phyloP scores from a whole-genome alignment of 2,797 vertebrate species.

The Cetoscarus ocellatus region DNA sequence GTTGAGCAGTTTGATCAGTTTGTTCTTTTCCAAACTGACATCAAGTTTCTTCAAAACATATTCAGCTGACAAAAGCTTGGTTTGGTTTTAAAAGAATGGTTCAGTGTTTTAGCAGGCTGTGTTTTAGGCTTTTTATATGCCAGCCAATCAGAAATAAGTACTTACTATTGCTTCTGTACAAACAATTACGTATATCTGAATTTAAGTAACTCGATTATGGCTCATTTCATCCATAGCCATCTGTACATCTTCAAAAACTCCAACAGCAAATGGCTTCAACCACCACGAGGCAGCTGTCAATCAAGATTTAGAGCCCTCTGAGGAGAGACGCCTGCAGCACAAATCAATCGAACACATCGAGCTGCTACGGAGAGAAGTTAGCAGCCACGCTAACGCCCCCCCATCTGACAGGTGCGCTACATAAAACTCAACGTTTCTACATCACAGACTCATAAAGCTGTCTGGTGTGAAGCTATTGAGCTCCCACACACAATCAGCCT shows the following conservation, averaged over 20 bases:
- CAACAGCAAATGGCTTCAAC: constrained; percentile 27
- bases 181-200: not conserved
- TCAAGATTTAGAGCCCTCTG: constrained; percentile 28
- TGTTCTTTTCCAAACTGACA: too few relatives aligned
- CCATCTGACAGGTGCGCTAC: constrained; percentile 53
- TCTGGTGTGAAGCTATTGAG: constrained; percentile 36
- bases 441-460: constrained; percentile 44
- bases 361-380: constrained; percentile 30
- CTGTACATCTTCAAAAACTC: constrained; percentile 8
- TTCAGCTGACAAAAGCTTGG: too few relatives aligned
- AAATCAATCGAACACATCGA: constrained; percentile 60
- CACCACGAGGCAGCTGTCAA: constrained; percentile 10
- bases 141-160: constrained; percentile 16
- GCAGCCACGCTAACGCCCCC: constrained; percentile 4
- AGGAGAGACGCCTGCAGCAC: constrained; percentile 40
- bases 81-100: too few relatives aligned
- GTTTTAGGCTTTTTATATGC: not conserved
- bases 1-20: too few relatives aligned
- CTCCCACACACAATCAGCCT: constrained; percentile 46
- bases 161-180: not conserved
- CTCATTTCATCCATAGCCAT: constrained; percentile 27
- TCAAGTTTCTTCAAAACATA: too few relatives aligned
- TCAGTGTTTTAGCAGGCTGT: too few relatives aligned
- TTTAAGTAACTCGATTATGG: not conserved
- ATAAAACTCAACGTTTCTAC: constrained; percentile 48